Evolutionary conservation across 2,113 vertebrate species (phyloP), one percentile per base, ranked within the genome.

Genomic region (Ahaetulla prasina): DNA sequence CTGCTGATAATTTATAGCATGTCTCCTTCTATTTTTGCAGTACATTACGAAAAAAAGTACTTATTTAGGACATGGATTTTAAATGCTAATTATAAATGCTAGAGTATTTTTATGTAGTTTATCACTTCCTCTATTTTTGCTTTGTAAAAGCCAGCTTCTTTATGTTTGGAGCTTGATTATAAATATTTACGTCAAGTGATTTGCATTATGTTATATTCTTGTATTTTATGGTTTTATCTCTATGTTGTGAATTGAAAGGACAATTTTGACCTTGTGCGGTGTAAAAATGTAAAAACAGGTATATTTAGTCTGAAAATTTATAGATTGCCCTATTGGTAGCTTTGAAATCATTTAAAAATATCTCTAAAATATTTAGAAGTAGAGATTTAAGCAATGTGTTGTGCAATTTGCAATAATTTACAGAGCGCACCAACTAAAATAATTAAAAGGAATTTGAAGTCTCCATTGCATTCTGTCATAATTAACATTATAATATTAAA

Each of bases 111-210:
- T 92, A 57, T 90, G 8, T 52, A 54, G 39, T 94, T 94, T 92
- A 95, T 96, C 91, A 43, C 89, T 97, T 96, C 91, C 0, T 0
- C 94, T 95, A 18, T 94, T 94, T 92, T 52, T 90, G 63, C 93
- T 91, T 93, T 89, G 80, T 89, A 88, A 92, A 90, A 96, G 2
- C 57, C 68, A 85, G 35, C 25, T 84, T 50, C 7, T 89, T 95
- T 93, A 94, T 94, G 91, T 96, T 94, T 93, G 94, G 89, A 45
- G 25, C 45, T 94, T 22, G 0, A 1, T 80, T 87, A 89, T 93
- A 94, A 94, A 84, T 50, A 6, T 91, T 95, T 95, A 54, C 93
- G 91, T 23, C 60, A 93, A 25, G 14, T 30, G 54, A 16, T n/a
- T 25, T 89, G 90, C 89, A 93, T 50, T 20, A 45, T 90, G 27